Evolutionary conservation across 2,113 vertebrate species (phyloP).

Genomic region (Morone chrysops): DNA sequence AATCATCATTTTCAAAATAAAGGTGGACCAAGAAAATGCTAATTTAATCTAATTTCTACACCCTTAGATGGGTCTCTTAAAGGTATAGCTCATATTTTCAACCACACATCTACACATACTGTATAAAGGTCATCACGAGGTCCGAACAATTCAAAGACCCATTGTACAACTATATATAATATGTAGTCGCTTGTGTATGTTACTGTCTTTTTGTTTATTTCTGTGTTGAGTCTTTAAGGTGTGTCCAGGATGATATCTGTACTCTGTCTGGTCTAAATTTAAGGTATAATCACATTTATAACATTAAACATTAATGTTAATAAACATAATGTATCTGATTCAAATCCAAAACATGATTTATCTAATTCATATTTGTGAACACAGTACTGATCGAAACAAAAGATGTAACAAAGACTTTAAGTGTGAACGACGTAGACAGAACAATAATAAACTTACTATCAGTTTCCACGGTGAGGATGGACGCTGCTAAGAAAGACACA

Average conservation of each 20-base stretch:
- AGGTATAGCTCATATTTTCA: background rate
- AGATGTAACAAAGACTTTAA: too few species aligned
- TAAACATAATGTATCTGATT: too few species aligned
- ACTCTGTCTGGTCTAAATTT: background rate
- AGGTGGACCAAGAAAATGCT: background rate
- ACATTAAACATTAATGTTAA: background rate
- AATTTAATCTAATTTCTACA: background rate
- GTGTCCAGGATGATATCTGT: too few species aligned
- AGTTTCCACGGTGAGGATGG: background rate
- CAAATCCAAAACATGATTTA: too few species aligned
- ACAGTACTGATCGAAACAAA: too few species aligned
- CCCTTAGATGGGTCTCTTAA: background rate
- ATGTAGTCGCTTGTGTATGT: too few species aligned
- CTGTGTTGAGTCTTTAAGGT: background rate
- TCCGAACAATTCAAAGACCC: too few species aligned
- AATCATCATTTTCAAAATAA: too few species aligned
- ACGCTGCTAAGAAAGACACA: background rate
- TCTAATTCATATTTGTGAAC: too few species aligned
- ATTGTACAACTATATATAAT: too few species aligned
- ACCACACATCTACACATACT: background rate
- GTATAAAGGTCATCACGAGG: too few species aligned
- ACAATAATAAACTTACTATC: constrained; percentile 43
- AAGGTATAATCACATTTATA: background rate
- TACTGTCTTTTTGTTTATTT: too few species aligned
- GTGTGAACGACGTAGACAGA: background rate